Percentiles rank a stretch among this genome's conserved stretches.
phyloP scores from a whole-genome alignment of 1,140 invertebrate species.

The Conopomorpha cramerella region DNA sequence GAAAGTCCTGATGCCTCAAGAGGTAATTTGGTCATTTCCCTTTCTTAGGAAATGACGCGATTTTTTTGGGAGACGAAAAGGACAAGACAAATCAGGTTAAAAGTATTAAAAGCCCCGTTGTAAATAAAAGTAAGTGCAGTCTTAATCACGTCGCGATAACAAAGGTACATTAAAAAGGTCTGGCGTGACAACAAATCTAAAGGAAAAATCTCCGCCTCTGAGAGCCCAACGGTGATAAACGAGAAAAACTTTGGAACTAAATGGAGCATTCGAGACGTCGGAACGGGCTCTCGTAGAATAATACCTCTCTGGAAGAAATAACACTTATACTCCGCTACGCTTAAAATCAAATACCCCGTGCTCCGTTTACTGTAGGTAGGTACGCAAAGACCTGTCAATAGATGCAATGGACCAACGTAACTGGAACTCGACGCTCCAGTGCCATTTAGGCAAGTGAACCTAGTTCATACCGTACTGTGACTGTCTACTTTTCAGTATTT shows the following conservation, averaged over 20 bases:
- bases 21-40: no score
- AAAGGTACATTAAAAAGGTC: slow-evolving; percentile 62
- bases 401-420: no score
- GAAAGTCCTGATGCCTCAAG: no score
- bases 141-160: slow-evolving; percentile 53
- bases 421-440: no score
- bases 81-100: neutral
- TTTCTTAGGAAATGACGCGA: no score
- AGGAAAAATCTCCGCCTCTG: slow-evolving; percentile 60
- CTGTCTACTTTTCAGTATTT: no score
- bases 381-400: no score
- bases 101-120: neutral
- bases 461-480: no score
- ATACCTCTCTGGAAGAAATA: slow-evolving; percentile 57
- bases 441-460: no score
- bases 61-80: no score
- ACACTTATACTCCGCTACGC: slow-evolving; percentile 58
- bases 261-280: slow-evolving; percentile 58
- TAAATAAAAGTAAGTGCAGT: slow-evolving; percentile 28
- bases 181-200: slow-evolving; percentile 63
- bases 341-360: slow-evolving; percentile 60
- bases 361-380: no score
- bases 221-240: slow-evolving; percentile 60
- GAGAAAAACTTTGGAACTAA: slow-evolving; percentile 61
- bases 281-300: slow-evolving; percentile 52